Evolutionary conservation across 2,797 vertebrate species (phyloP).

Genomic region (Picus viridis): DNA sequence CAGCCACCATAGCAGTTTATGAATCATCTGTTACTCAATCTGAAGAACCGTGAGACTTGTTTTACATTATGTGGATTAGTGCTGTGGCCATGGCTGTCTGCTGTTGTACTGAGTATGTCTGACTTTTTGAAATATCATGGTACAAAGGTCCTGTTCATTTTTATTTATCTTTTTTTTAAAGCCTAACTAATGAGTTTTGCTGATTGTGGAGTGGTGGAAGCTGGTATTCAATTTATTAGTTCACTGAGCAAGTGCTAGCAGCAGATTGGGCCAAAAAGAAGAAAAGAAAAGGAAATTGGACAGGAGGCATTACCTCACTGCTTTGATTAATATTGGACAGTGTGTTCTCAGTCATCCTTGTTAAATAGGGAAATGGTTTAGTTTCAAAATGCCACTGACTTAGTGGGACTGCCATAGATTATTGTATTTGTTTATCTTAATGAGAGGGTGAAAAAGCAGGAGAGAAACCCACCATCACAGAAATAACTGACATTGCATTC

Average conservation of each 20-base stretch:
- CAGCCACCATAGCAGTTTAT: not conserved
- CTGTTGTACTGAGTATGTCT: not conserved
- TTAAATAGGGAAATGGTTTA: not conserved
- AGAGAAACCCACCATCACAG: not conserved
- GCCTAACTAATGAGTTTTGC: not conserved
- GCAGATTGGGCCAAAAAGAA: not conserved
- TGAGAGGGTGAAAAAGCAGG: not conserved
- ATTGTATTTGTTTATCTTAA: not conserved
- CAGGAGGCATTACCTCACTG: not conserved
- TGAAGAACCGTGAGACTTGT: not conserved
- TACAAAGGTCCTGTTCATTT: conserved; percentile 1
- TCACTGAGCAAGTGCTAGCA: not conserved
- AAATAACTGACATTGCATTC: not conserved
- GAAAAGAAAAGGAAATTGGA: not conserved
- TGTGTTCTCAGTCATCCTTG: not conserved
- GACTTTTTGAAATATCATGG: conserved; percentile 36
- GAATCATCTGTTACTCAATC: not conserved
- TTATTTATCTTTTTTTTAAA: conserved; percentile 11
- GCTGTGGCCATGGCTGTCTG: not conserved
- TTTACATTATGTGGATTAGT: not conserved
- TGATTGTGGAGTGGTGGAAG: conserved; percentile 17
- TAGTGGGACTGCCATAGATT: not conserved
- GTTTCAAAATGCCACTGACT: conserved; percentile 31
- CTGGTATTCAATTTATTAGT: not conserved
- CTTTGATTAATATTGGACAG: not conserved